Percentiles rank a stretch among this genome's conserved stretches.
These are phyloP conservation scores for Mesochorus sp. DNA, from an alignment of 2,888 invertebrate genomes.

Conservation along the genomic window DNA sequence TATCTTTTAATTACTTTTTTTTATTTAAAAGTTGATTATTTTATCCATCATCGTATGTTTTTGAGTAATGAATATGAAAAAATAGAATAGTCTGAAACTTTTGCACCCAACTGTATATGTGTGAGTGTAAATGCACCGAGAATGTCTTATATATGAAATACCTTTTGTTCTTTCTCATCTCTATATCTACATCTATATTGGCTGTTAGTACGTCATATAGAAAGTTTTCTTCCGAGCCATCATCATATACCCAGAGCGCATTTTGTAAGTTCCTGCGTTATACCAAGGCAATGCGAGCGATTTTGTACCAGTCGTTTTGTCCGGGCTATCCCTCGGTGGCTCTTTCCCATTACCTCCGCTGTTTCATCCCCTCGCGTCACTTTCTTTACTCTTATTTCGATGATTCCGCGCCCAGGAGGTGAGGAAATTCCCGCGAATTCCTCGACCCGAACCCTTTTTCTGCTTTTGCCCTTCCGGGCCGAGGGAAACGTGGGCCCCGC, in stretches of 20 bases:
- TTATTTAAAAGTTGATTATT: no score
- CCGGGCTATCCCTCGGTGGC: neutral
- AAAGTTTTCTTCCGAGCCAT: neutral
- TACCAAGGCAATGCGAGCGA: neutral
- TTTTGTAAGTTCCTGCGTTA: conserved; percentile 28
- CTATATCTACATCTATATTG: conserved; percentile 12
- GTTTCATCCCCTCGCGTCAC: neutral
- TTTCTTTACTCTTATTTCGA: neutral
- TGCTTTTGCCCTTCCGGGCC: neutral
- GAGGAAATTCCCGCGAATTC: conserved; percentile 51
- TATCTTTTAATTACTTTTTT: no score
- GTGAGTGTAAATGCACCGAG: neutral
- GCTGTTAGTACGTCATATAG: conserved; percentile 6
- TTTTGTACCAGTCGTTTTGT: conserved; percentile 13
- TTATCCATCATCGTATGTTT: no score
- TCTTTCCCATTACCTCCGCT: neutral
- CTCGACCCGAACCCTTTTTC: neutral
- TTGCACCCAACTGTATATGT: neutral
- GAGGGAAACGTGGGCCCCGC: neutral
- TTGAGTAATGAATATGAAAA: no score
- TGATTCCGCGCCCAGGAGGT: conserved; percentile 12
- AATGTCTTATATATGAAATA: no score
- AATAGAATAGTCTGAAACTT: no score
- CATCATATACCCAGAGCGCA: neutral
- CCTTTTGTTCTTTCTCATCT: no score